Base-by-base conservation (phyloP, 1,140 invertebrate species). In the Tigriopus japonicus region DNA sequence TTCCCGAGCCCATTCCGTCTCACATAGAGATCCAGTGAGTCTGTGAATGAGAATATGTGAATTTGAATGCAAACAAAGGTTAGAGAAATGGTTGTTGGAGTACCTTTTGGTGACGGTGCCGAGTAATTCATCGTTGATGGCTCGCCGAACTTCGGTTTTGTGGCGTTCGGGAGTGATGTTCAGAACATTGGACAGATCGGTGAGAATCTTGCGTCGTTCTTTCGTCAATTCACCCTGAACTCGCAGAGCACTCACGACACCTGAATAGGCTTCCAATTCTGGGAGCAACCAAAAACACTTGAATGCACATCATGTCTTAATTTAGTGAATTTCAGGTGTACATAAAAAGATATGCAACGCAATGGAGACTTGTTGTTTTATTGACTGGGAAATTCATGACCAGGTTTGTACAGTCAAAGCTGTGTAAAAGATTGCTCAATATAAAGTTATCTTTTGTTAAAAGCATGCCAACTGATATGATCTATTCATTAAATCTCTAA, bases 251-350 rank as follows among this genome's bases (percentile, higher is more conserved):
- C 84, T 86, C 54, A 93, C 81, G 70, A 92, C 78, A 69, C 81
- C 80, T 66, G 85, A 82, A 77, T 92, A 94, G 63, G 88, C 87
- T 74, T 91, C 86, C 66, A 93, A 73, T 77, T 94, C 90, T 89
- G 68, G 6, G 69, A 66, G 62, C 60, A 63, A 63, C 64, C 59
- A 62, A 55, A 56, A 45, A 58, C n/a, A n/a, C n/a, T n/a, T n/a
- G n/a, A 75, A 74, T 68, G 66, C 71, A 70, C 67, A 56, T 66
- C 64, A 66, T 23, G n/a, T n/a, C n/a, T n/a, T n/a, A n/a, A n/a
- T n/a, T n/a, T n/a, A n/a, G n/a, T n/a, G n/a, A n/a, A n/a, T n/a
- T n/a, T n/a, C n/a, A n/a, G n/a, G n/a, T n/a, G n/a, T n/a, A n/a
- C n/a, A n/a, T n/a, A n/a, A n/a, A n/a, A 43, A 12, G 15, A 43